A percentile compares a stretch with the other conserved stretches of the same genome.
Evolutionary conservation across 92 coral and sea anemone genomes (phyloP).

Genomic region (Nematostella vectensis): DNA sequence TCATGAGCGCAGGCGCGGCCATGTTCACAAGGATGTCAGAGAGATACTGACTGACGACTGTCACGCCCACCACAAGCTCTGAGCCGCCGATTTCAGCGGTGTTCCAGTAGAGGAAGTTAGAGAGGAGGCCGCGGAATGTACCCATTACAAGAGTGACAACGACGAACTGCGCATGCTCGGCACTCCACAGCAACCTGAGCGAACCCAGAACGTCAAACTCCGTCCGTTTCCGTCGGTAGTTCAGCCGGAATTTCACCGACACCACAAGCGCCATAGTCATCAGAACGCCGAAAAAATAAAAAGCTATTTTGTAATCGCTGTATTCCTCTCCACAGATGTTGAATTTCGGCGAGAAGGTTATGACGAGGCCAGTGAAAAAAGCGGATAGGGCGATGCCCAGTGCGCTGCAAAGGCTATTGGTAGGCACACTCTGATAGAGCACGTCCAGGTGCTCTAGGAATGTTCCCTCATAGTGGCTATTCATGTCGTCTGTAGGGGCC

Average conservation of each 20-base stretch:
- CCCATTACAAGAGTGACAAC: conserved; percentile 60
- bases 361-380: conserved; percentile 50
- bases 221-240: conserved; percentile 42
- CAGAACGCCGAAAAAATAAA: conserved; percentile 48
- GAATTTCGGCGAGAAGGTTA: conserved; percentile 47
- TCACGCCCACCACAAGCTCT: conserved; percentile 63
- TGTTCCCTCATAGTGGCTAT: conserved; percentile 75
- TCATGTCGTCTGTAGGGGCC: conserved; percentile 72
- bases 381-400: conserved; percentile 63
- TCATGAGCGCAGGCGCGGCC: conserved; percentile 62
- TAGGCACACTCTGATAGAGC: conserved; percentile 48
- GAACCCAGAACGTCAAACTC: conserved; percentile 50
- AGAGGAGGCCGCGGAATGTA: conserved; percentile 63
- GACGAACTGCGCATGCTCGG: conserved; percentile 33
- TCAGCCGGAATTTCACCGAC: conserved; percentile 53
- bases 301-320: conserved; percentile 66
- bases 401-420: conserved; percentile 62
- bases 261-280: conserved; percentile 54
- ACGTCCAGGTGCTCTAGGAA: conserved; percentile 79
- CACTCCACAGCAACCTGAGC: conserved; percentile 29
- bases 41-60: conserved; percentile 71
- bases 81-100: conserved; percentile 72
- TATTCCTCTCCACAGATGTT: conserved; percentile 43
- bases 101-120: conserved; percentile 81
- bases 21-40: conserved; percentile 64